Percentiles rank a stretch among this genome's conserved stretches.
Conservation (phyloP, 1,140 invertebrate genomes). For the Ctenoplectra terminalis region DNA sequence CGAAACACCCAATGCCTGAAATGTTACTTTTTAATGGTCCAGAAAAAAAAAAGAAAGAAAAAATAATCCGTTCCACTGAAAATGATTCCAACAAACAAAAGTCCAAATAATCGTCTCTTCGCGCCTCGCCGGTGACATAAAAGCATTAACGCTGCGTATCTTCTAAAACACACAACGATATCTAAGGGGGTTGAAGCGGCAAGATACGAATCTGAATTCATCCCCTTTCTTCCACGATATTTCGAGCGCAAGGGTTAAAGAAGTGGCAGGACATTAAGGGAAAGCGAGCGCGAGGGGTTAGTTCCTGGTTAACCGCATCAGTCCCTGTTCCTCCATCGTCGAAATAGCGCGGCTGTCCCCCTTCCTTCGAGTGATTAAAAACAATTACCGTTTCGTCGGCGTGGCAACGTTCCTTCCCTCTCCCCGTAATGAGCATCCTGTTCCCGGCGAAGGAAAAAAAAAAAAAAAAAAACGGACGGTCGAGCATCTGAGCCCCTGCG, state of each 20-base stretch:
- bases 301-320: slow-evolving; percentile 65
- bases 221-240: slow-evolving; percentile 3
- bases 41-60: background rate
- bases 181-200: background rate
- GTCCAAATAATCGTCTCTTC: background rate
- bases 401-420: slow-evolving; percentile 50
- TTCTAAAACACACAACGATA: background rate
- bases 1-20: background rate
- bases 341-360: slow-evolving; percentile 39
- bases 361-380: slow-evolving; percentile 75
- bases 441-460: slow-evolving; percentile 25
- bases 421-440: slow-evolving; percentile 69
- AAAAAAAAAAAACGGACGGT: slow-evolving; percentile 24
- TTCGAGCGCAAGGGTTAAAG: slow-evolving; percentile 52
- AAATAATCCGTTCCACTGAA: background rate
- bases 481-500: slow-evolving; percentile 69
- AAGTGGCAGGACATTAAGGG: slow-evolving; percentile 61
- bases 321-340: slow-evolving; percentile 51
- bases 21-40: background rate
- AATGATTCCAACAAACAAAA: background rate
- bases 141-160: slow-evolving; percentile 23
- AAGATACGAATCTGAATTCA: slow-evolving; percentile 50
- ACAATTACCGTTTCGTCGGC: slow-evolving; percentile 76
- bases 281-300: slow-evolving; percentile 58
- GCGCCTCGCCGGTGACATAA: background rate